A percentile compares a stretch with the other conserved stretches of the same genome.
These are phyloP conservation scores for Nasonia giraulti DNA, from an alignment of 1,140 invertebrate genomes.

Conservation along the genomic window DNA sequence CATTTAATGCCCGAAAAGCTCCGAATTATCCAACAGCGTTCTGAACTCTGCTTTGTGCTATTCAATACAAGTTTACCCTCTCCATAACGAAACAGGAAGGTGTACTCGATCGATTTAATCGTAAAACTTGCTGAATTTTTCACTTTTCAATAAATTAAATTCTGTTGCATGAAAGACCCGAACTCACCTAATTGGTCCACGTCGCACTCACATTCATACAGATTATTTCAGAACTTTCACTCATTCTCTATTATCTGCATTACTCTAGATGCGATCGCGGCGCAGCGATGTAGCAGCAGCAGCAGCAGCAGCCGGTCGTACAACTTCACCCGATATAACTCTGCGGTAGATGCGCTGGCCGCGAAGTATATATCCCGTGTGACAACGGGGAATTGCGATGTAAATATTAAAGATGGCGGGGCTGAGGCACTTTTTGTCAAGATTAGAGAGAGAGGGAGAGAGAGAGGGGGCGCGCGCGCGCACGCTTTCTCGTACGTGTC, in stretches of 20 bases:
- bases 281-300: background rate
- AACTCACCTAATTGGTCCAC: too few species aligned
- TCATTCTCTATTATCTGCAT: background rate
- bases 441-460: slow-evolving; percentile 34
- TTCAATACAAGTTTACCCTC: too few species aligned
- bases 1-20: too few species aligned
- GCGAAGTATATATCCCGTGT: slow-evolving; percentile 48
- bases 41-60: too few species aligned
- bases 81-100: too few species aligned
- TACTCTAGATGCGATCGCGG: background rate
- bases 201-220: too few species aligned
- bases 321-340: background rate
- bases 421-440: slow-evolving; percentile 50
- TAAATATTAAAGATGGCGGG: slow-evolving; percentile 54
- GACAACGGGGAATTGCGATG: slow-evolving; percentile 55
- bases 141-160: too few species aligned
- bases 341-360: background rate
- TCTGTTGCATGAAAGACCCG: too few species aligned
- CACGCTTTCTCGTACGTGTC: slow-evolving; percentile 27
- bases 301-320: background rate
- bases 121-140: too few species aligned
- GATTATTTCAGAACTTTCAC: too few species aligned
- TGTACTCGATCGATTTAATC: too few species aligned
- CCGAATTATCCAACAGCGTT: too few species aligned
- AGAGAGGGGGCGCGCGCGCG: background rate